Conservation (phyloP, 2,888 invertebrate genomes). For the Dendrolimus pini region DNA sequence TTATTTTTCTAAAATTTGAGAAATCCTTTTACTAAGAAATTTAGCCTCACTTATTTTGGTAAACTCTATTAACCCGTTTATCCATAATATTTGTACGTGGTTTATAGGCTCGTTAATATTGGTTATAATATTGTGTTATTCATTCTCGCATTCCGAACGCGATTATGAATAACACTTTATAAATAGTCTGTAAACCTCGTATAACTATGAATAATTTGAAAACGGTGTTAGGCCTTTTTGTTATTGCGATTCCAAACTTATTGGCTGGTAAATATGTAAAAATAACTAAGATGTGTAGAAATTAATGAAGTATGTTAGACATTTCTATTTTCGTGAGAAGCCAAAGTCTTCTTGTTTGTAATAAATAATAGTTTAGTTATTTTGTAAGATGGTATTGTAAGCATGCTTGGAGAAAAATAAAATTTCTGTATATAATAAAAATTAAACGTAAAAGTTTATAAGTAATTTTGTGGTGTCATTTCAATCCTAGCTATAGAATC, state of each 20-base stretch:
- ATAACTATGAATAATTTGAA: too few species aligned
- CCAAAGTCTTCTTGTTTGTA: constrained; percentile 66
- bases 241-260: constrained; percentile 5
- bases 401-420: constrained; percentile 26
- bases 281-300: constrained; percentile 4
- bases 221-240: too few species aligned
- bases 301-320: constrained; percentile 34
- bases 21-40: too few species aligned
- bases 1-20: too few species aligned
- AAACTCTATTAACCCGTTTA: too few species aligned
- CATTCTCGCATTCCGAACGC: too few species aligned
- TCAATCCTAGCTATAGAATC: neutral
- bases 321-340: constrained; percentile 52
- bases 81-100: too few species aligned
- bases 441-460: constrained; percentile 38
- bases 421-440: constrained; percentile 45
- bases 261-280: neutral
- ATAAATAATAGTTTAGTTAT: constrained; percentile 43
- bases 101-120: too few species aligned
- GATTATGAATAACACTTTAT: too few species aligned
- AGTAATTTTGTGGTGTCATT: neutral
- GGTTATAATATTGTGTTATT: too few species aligned
- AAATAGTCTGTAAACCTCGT: too few species aligned
- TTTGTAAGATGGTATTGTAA: constrained; percentile 27
- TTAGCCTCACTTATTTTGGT: too few species aligned